Evolutionary conservation across 2,888 invertebrate genomes (phyloP).

Genomic region (Hyppa rectilinea): DNA sequence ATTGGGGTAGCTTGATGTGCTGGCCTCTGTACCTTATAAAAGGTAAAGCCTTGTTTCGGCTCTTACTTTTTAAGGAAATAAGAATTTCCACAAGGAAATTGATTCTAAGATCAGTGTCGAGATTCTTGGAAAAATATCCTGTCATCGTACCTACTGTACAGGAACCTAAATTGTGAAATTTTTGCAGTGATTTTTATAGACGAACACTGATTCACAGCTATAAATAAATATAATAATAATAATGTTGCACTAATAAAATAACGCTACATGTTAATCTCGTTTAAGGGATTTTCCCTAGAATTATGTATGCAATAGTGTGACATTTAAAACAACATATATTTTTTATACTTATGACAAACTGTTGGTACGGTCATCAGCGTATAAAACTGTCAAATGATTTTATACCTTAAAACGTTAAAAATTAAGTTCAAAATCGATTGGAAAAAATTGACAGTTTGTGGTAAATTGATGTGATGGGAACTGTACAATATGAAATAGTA

Average conservation of each 20-base stretch:
- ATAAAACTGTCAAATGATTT: no score
- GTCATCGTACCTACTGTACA: neutral
- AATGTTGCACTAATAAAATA: neutral
- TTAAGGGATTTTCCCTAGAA: conserved; percentile 1
- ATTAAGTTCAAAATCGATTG: no score
- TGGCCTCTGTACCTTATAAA: no score
- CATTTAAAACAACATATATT: neutral
- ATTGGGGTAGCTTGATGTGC: no score
- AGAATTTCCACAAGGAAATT: conserved; percentile 42
- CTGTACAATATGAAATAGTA: neutral
- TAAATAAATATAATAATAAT: no score
- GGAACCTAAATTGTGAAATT: neutral
- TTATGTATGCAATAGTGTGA: neutral
- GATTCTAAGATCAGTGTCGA: conserved; percentile 34
- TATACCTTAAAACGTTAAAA: no score
- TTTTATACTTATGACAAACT: no score
- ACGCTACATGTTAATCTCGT: neutral
- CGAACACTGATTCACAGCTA: neutral
- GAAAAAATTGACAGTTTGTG: no score
- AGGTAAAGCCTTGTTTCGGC: no score
- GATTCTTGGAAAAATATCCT: conserved; percentile 19
- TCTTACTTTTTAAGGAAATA: conserved; percentile 25
- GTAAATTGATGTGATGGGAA: no score
- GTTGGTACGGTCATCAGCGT: no score
- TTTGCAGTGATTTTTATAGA: neutral